Conservation (phyloP, 2,797 vertebrate species). For the Ispidina picta region DNA sequence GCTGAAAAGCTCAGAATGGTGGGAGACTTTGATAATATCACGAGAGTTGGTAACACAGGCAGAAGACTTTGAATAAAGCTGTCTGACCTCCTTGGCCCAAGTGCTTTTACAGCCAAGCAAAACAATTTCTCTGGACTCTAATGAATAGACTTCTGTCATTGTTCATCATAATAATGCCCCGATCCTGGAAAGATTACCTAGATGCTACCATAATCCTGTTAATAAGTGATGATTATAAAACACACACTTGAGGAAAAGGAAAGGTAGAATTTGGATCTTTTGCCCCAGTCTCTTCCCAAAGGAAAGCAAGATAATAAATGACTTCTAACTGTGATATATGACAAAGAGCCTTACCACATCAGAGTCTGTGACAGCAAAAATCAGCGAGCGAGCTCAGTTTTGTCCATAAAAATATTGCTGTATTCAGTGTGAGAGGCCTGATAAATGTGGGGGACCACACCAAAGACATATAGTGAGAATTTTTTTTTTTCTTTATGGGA, state of each 20-base stretch:
- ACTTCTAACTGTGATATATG: constrained; percentile 72
- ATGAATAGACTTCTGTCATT: constrained; percentile 69
- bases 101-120: constrained; percentile 65
- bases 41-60: constrained; percentile 61
- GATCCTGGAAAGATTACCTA: constrained; percentile 63
- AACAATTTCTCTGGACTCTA: constrained; percentile 70
- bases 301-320: constrained; percentile 76
- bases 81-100: constrained; percentile 67
- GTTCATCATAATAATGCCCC: constrained; percentile 68
- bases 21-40: constrained; percentile 69
- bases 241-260: constrained; percentile 51
- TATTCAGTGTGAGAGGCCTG: constrained; percentile 59
- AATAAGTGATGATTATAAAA: constrained; percentile 68
- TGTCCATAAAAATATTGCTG: constrained; percentile 63
- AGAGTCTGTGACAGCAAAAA: constrained; percentile 66
- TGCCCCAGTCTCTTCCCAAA: constrained; percentile 62
- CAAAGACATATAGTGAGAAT: constrained; percentile 25
- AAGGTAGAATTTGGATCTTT: constrained; percentile 56
- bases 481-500: constrained; percentile 1
- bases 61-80: constrained; percentile 67
- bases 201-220: constrained; percentile 58
- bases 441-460: constrained; percentile 64
- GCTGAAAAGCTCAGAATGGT: constrained; percentile 56
- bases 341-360: constrained; percentile 73
- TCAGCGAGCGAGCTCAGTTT: constrained; percentile 71